Conservation (phyloP, 2,797 vertebrate species). For the Rhadinocentrus ornatus region DNA sequence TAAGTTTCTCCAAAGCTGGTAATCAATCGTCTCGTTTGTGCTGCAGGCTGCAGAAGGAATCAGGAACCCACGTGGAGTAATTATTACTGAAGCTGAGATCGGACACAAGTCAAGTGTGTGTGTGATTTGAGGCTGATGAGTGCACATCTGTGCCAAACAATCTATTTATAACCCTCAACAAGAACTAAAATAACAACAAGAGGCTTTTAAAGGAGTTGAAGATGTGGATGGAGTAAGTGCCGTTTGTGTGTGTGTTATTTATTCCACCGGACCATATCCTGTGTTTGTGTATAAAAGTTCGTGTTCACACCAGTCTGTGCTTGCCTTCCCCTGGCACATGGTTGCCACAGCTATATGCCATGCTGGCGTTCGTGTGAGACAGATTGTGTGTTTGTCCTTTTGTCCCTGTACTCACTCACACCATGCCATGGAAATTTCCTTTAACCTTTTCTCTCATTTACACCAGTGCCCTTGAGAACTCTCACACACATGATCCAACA, state of each 20-base stretch:
- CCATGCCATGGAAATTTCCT: conserved; percentile 64
- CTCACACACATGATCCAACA: conserved; percentile 15
- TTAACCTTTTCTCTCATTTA: conserved; percentile 61
- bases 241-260: conserved; percentile 4
- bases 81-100: conserved; percentile 24
- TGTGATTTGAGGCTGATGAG: conserved; percentile 26
- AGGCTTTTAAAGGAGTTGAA: conserved; percentile 45
- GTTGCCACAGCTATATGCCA: conserved; percentile 55
- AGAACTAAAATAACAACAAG: conserved; percentile 64
- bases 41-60: neutral
- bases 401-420: conserved; percentile 9
- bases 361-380: conserved; percentile 24
- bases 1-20: conserved; percentile 4
- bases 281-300: conserved; percentile 18
- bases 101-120: conserved; percentile 15
- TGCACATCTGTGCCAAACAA: conserved; percentile 6
- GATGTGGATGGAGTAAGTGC: conserved; percentile 24
- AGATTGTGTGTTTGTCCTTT: neutral
- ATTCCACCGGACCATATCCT: conserved; percentile 21
- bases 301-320: conserved; percentile 45
- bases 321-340: conserved; percentile 53
- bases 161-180: conserved; percentile 53
- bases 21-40: conserved; percentile 20
- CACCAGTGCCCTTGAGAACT: conserved; percentile 45
- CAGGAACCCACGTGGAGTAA: conserved; percentile 11